Evolutionary conservation across 2,113 vertebrate species (phyloP).

Genomic region (Engystomops pustulosus): DNA sequence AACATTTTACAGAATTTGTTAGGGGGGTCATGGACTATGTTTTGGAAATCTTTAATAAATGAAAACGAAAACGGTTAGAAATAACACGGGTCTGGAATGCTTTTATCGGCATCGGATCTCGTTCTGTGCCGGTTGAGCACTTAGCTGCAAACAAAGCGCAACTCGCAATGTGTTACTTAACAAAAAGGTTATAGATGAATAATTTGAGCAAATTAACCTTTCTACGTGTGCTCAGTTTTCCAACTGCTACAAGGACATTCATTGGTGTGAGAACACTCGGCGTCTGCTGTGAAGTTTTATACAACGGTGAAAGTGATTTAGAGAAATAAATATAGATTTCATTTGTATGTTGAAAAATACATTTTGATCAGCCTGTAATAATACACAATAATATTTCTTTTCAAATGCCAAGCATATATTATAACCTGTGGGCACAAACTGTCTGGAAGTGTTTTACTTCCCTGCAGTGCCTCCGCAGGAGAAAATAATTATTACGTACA

Average conservation of each 20-base stretch:
- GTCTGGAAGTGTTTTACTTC: too few relatives aligned
- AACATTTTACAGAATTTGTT: background rate
- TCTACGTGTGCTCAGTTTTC: background rate
- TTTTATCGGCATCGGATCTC: background rate
- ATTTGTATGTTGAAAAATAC: background rate
- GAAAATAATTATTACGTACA: background rate
- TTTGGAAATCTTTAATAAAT: background rate
- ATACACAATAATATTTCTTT: too few relatives aligned
- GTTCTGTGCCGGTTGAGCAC: background rate
- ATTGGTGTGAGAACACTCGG: background rate
- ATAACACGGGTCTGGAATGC: too few relatives aligned
- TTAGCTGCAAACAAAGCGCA: background rate
- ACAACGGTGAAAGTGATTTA: background rate
- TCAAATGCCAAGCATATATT: too few relatives aligned
- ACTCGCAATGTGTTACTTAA: background rate
- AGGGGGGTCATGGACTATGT: background rate
- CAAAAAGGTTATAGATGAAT: background rate
- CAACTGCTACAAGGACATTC: background rate
- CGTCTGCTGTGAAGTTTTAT: background rate
- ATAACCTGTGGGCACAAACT: too few relatives aligned
- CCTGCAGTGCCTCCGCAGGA: too few relatives aligned
- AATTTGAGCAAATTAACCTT: conserved; percentile 9
- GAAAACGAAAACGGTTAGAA: background rate
- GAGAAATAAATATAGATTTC: background rate
- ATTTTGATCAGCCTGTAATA: background rate